These are phyloP conservation scores for Eledona agricola DNA, from an alignment of 2,888 invertebrate genomes.

Conservation along the genomic window DNA sequence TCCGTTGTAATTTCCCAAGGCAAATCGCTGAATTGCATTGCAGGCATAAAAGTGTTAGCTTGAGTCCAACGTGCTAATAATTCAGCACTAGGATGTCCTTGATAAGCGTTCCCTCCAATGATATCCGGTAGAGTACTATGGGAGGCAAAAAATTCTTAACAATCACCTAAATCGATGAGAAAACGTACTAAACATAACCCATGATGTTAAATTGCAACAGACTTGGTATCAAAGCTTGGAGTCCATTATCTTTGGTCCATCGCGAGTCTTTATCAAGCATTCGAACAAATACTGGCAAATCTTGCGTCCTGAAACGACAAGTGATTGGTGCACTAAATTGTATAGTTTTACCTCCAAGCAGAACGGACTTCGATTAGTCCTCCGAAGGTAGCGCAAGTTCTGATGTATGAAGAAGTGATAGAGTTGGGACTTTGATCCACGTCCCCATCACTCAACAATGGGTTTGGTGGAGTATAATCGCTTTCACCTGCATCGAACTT, in stretches of 20 bases:
- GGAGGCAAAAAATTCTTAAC: background rate
- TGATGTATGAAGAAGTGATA: constrained; percentile 67
- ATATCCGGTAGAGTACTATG: constrained; percentile 80
- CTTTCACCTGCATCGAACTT: constrained; percentile 87
- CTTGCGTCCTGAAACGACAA: constrained; percentile 66
- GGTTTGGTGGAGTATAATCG: constrained; percentile 72
- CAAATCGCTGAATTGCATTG: constrained; percentile 80
- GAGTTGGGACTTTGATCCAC: constrained; percentile 67
- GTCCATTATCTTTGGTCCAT: constrained; percentile 76
- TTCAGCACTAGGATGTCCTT: constrained; percentile 66
- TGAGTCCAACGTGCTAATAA: constrained; percentile 82
- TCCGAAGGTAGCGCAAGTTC: constrained; percentile 69
- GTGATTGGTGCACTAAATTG: background rate
- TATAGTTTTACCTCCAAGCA: constrained; percentile 66
- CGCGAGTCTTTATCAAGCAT: constrained; percentile 82
- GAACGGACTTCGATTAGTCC: constrained; percentile 75
- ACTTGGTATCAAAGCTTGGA: constrained; percentile 77
- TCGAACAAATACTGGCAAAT: constrained; percentile 74
- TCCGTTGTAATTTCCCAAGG: constrained; percentile 77
- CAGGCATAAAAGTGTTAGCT: constrained; percentile 79
- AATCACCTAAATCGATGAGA: background rate
- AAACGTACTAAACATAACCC: constrained; percentile 59
- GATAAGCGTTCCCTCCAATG: constrained; percentile 70
- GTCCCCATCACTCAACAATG: constrained; percentile 60
- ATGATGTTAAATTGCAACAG: constrained; percentile 69